phyloP scores from a whole-genome alignment of 1,140 invertebrate species.

The Cryptotermes secundus region DNA sequence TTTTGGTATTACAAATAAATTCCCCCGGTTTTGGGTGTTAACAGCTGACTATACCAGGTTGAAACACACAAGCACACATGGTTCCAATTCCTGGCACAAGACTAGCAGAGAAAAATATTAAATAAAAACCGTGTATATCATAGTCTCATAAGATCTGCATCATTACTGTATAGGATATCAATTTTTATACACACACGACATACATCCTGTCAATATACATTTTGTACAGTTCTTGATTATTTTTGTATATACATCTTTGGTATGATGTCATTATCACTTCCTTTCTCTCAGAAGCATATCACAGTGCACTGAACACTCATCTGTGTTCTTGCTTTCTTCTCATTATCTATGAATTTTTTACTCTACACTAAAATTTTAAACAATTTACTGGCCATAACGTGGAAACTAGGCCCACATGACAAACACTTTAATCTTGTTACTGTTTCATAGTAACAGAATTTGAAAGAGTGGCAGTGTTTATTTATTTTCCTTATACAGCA shows the following conservation, averaged over 20 bases:
- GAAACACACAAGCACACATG: background rate
- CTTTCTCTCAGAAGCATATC: background rate
- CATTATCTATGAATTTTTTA: background rate
- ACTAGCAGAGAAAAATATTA: background rate
- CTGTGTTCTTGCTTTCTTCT: background rate
- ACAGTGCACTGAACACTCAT: conserved; percentile 5
- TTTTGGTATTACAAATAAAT: background rate
- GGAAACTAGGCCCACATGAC: background rate
- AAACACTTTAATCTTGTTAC: background rate
- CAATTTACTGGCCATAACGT: conserved; percentile 12
- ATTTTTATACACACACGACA: background rate
- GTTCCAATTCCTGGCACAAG: conserved; percentile 10
- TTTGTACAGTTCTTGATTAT: background rate
- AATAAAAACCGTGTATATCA: background rate
- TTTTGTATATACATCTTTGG: background rate
- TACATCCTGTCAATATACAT: background rate
- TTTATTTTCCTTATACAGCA: background rate
- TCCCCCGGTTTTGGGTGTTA: background rate
- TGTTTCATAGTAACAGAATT: background rate
- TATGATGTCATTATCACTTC: background rate
- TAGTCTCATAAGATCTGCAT: background rate
- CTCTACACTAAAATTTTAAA: background rate
- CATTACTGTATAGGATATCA: background rate
- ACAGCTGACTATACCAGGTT: conserved; percentile 12
- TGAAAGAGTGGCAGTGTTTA: background rate